Percentiles rank a stretch among this genome's conserved stretches.
Evolutionary conservation across 2,113 vertebrate genomes (phyloP).

Genomic region (Pteruthius melanotis): DNA sequence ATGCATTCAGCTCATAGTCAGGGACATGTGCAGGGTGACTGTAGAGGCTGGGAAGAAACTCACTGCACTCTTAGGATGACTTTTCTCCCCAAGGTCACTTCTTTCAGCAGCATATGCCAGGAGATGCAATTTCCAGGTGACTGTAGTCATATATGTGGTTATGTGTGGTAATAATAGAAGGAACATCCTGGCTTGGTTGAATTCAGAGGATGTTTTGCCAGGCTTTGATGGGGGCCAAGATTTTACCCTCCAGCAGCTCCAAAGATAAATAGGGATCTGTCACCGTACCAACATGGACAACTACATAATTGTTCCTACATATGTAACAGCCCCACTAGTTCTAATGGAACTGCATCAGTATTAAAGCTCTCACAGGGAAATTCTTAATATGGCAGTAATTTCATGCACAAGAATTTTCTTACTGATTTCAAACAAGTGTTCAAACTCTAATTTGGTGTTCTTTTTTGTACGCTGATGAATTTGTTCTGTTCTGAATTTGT

Average conservation of each 20-base stretch:
- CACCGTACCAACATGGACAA: not conserved
- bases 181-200: not conserved
- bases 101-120: not conserved
- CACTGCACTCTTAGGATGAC: accelerated
- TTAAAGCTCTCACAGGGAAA: not conserved
- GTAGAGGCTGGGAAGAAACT: not conserved
- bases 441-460: not conserved
- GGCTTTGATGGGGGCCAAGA: not conserved
- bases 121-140: not conserved
- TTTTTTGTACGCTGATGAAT: not conserved
- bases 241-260: not conserved
- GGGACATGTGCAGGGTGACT: accelerated
- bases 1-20: not conserved
- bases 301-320: not conserved
- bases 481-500: not conserved
- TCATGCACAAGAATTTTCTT: not conserved
- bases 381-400: not conserved
- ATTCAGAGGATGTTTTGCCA: not conserved
- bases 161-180: not conserved
- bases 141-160: not conserved
- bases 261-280: not conserved
- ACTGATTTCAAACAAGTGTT: not conserved
- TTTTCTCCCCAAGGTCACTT: not conserved
- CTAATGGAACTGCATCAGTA: not conserved
- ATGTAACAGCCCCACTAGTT: not conserved